Evolutionary conservation across 1,140 invertebrate species (phyloP).

Genomic region (Dendroctonus valens): DNA sequence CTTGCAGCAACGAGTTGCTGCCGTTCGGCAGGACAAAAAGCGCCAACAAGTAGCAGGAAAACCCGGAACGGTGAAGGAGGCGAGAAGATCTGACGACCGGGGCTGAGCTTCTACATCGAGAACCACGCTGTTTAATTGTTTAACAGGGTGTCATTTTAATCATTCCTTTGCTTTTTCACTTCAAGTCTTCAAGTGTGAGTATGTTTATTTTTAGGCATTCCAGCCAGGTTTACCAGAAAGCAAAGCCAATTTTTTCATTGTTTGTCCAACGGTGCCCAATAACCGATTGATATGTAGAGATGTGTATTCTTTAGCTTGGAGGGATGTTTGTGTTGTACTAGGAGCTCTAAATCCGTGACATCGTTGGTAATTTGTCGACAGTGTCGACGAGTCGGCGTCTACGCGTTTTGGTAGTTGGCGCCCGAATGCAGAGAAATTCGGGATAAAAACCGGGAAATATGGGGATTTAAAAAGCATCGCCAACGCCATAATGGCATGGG

Average conservation of each 20-base stretch:
- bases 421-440: conserved; percentile 20
- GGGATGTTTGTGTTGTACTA: too few species aligned
- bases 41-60: conserved; percentile 30
- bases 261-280: background rate
- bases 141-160: background rate
- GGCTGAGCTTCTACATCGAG: background rate
- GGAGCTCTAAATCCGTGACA: conserved; percentile 1
- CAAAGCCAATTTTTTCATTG: background rate
- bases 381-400: conserved; percentile 24
- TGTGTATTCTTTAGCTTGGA: too few species aligned
- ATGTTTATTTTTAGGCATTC: background rate
- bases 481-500: conserved; percentile 26
- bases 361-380: conserved; percentile 12
- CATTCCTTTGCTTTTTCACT: background rate
- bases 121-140: too few species aligned
- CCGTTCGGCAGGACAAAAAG: conserved; percentile 26
- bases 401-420: conserved; percentile 31
- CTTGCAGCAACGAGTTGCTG: conserved; percentile 28
- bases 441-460: conserved; percentile 30
- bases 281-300: too few species aligned
- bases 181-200: background rate
- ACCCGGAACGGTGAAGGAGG: background rate
- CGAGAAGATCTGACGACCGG: background rate
- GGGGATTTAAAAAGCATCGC: conserved; percentile 31
- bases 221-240: background rate